phyloP scores from a whole-genome alignment of 35 echinoderm and acorn worm species.

The Chiridota heheva region DNA sequence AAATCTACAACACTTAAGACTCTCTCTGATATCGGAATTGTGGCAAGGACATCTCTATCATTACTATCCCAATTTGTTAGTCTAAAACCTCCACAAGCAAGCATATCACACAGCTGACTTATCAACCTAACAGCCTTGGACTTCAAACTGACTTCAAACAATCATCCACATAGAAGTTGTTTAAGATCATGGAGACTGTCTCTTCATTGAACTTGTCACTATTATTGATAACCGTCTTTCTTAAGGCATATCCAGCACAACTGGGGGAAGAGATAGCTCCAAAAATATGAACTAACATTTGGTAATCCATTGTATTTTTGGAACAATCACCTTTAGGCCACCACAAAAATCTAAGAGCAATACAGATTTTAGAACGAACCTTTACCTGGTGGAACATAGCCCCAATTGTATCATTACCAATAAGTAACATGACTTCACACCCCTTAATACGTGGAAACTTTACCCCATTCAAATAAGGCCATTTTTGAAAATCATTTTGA shows the following conservation, averaged over 20 bases:
- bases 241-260: constrained; percentile 53
- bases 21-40: constrained; percentile 42
- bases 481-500: no score
- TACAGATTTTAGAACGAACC: constrained; percentile 12
- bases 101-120: constrained; percentile 17
- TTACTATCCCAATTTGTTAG: constrained; percentile 77
- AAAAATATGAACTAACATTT: constrained; percentile 68
- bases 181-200: constrained; percentile 19
- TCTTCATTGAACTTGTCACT: not conserved
- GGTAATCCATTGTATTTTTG: constrained; percentile 2
- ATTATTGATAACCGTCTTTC: constrained; percentile 57
- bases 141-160: constrained; percentile 41
- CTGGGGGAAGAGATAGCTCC: constrained; percentile 50
- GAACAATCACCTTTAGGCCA: constrained; percentile 52
- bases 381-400: constrained; percentile 68
- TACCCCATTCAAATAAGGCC: no score
- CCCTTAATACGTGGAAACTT: no score
- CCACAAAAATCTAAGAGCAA: constrained; percentile 54
- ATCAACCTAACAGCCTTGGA: constrained; percentile 28
- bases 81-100: constrained; percentile 57
- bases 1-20: constrained; percentile 28
- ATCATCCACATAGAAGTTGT: constrained; percentile 64
- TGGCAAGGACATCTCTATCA: constrained; percentile 23
- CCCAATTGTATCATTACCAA: no score
- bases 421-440: no score